phyloP scores from a whole-genome alignment of 2,797 vertebrate genomes.

The Hypotaenidia philippensis region DNA sequence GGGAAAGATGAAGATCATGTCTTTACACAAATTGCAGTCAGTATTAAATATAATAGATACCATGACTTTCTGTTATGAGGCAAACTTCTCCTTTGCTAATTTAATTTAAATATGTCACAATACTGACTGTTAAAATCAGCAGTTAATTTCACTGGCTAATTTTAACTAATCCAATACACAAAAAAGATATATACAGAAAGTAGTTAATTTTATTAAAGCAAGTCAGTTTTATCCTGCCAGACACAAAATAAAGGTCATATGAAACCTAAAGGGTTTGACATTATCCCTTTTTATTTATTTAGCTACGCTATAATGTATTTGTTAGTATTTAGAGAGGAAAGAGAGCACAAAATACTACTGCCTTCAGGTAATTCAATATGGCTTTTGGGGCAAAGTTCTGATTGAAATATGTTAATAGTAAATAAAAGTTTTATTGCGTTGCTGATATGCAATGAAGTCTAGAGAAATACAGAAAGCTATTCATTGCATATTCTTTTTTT shows the following conservation, averaged over 20 bases:
- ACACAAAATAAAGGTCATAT: neutral
- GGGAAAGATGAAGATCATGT: neutral
- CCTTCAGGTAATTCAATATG: neutral
- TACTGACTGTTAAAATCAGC: neutral
- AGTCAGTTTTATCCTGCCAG: neutral
- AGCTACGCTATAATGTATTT: neutral
- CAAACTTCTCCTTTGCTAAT: neutral
- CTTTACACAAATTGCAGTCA: neutral
- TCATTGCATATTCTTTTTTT: neutral
- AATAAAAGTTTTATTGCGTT: neutral
- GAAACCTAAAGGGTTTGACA: neutral
- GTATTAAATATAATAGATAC: neutral
- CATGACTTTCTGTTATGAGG: neutral
- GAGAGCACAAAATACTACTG: neutral
- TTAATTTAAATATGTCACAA: neutral
- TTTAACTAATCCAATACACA: neutral
- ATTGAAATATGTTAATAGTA: neutral
- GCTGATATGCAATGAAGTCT: neutral
- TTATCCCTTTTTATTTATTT: neutral
- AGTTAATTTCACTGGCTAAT: neutral
- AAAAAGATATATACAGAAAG: neutral
- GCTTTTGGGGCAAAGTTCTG: neutral
- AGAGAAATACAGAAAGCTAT: neutral
- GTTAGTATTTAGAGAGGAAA: neutral
- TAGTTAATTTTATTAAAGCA: neutral